A percentile compares a stretch with the other conserved stretches of the same genome.
Evolutionary conservation across 2,113 vertebrate species (phyloP).

Genomic region (Osmerus mordax): DNA sequence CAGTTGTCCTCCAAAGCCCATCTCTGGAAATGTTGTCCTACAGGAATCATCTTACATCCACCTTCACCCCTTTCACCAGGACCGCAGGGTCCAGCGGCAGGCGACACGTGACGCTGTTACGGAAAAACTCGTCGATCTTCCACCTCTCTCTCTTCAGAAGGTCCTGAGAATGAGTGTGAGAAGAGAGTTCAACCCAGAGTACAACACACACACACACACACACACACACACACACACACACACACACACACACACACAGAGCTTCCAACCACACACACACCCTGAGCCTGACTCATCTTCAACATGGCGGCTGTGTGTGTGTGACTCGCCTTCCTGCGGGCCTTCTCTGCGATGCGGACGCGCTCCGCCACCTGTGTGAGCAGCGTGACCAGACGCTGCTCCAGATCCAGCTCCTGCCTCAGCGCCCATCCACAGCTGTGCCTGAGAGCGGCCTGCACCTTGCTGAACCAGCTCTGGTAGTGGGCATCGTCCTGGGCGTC

Average conservation of each 20-base stretch:
- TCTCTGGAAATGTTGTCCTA: too few species aligned
- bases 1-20: too few species aligned
- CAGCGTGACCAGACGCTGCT: conserved; percentile 76
- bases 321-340: conserved; percentile 72
- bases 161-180: conserved; percentile 51
- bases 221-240: too few species aligned
- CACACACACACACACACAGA: not conserved
- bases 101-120: conserved; percentile 73
- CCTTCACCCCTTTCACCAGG: conserved; percentile 79
- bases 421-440: conserved; percentile 84
- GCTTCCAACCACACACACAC: too few species aligned
- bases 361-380: conserved; percentile 80
- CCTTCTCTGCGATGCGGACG: conserved; percentile 73
- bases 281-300: too few species aligned
- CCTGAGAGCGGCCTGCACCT: conserved; percentile 81
- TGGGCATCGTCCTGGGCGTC: conserved; percentile 78
- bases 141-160: conserved; percentile 73
- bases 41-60: conserved; percentile 70
- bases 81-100: conserved; percentile 85
- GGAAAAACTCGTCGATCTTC: conserved; percentile 81
- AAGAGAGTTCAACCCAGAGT: too few species aligned
- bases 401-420: conserved; percentile 81
- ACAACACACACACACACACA: too few species aligned
- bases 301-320: too few species aligned
- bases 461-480: conserved; percentile 86